A percentile compares a stretch with the other conserved stretches of the same genome.
phyloP scores from a whole-genome alignment of 2,888 invertebrate genomes.

The Opisthograptis luteolata region DNA sequence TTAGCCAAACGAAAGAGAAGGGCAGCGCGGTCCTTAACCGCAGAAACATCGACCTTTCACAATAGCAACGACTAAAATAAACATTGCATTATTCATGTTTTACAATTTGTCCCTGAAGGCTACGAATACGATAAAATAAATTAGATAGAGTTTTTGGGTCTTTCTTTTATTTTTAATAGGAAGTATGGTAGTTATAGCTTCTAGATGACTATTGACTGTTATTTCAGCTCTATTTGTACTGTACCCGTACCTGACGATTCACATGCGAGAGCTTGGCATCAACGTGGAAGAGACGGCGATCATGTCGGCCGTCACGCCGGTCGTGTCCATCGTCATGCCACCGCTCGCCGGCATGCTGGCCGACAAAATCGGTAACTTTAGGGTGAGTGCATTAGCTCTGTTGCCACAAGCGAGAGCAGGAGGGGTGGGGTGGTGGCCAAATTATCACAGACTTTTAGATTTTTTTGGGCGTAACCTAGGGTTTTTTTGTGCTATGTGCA shows the following conservation, averaged over 20 bases:
- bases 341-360: slow-evolving; percentile 90
- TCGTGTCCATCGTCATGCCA: slow-evolving; percentile 90
- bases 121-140: too few relatives aligned
- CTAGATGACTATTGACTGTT: background rate
- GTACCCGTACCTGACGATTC: slow-evolving; percentile 91
- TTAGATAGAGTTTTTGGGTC: too few relatives aligned
- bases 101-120: background rate
- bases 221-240: slow-evolving; percentile 88
- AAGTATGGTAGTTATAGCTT: too few relatives aligned
- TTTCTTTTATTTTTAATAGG: too few relatives aligned
- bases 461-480: too few relatives aligned
- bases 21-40: background rate
- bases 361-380: slow-evolving; percentile 92
- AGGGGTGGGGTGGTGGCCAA: too few relatives aligned
- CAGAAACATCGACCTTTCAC: slow-evolving; percentile 3
- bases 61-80: background rate
- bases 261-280: slow-evolving; percentile 91
- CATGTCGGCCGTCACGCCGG: slow-evolving; percentile 91
- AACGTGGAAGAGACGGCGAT: slow-evolving; percentile 92
- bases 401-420: too few relatives aligned
- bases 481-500: too few relatives aligned
- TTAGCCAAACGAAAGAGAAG: background rate
- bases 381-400: slow-evolving; percentile 71
- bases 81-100: background rate
- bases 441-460: too few relatives aligned